Conservation (phyloP, 2,888 invertebrate species). For the Melanostoma mellinum region DNA sequence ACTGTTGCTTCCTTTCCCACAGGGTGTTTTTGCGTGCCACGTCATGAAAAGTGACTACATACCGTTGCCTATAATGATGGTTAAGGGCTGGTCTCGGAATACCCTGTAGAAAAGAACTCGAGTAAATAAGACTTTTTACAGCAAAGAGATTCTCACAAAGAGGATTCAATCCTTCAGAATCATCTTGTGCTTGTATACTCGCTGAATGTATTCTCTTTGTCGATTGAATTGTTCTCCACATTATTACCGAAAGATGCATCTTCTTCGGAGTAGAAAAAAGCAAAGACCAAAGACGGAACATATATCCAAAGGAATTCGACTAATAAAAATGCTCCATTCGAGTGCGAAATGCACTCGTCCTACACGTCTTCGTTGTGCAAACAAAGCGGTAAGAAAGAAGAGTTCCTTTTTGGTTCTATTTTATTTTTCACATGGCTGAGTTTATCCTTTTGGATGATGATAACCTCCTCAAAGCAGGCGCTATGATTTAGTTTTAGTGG, state of each 20-base stretch:
- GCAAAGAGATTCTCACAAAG: conserved; percentile 6
- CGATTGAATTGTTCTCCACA: conserved; percentile 67
- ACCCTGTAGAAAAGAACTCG: background rate
- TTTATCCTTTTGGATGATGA: conserved; percentile 61
- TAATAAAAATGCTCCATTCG: conserved; percentile 82
- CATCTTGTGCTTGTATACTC: conserved; percentile 40
- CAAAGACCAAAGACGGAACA: conserved; percentile 21
- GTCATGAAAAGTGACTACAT: no score
- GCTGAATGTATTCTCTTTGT: conserved; percentile 50
- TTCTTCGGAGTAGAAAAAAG: background rate
- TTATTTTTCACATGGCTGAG: conserved; percentile 25
- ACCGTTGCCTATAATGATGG: no score
- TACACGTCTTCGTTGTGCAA: conserved; percentile 43
- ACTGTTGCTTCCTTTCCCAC: conserved; percentile 1
- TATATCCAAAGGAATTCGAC: conserved; percentile 80
- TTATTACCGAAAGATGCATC: conserved; percentile 55
- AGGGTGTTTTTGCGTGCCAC: background rate
- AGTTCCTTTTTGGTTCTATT: conserved; percentile 34
- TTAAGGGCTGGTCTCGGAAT: conserved; percentile 1
- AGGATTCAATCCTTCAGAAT: conserved; percentile 27
- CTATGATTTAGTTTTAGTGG: conserved; percentile 25
- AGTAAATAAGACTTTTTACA: background rate
- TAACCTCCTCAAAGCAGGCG: conserved; percentile 53
- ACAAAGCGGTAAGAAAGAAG: conserved; percentile 41
- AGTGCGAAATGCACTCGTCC: conserved; percentile 79